Evolutionary conservation across 2,113 vertebrate genomes (phyloP).

Genomic region (Dicaeum eximium): DNA sequence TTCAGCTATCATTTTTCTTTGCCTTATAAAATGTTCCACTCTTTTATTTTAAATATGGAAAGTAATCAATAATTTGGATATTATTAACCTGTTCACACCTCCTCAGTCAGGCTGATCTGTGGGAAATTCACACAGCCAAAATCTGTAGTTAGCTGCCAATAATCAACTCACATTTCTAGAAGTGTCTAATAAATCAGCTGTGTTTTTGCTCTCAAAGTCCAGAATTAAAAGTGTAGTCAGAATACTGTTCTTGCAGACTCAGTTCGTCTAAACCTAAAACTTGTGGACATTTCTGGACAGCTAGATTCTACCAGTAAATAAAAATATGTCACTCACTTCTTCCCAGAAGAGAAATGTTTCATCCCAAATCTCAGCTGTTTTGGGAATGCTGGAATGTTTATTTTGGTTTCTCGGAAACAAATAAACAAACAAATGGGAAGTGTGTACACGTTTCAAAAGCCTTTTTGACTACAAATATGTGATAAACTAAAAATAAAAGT

Average conservation of each 20-base stretch:
- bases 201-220: neutral
- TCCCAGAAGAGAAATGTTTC: neutral
- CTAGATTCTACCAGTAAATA: neutral
- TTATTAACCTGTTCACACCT: neutral
- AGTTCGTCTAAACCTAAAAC: neutral
- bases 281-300: neutral
- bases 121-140: neutral
- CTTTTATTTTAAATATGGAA: neutral
- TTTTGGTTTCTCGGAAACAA: neutral
- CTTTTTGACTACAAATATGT: neutral
- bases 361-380: neutral
- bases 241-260: neutral
- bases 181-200: neutral
- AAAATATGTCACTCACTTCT: neutral
- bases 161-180: neutral
- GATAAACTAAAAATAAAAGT: neutral
- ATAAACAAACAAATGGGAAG: neutral
- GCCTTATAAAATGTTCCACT: neutral
- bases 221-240: neutral
- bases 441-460: neutral
- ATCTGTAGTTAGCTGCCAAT: neutral
- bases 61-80: neutral
- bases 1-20: neutral
- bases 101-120: neutral
- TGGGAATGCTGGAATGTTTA: neutral